Evolutionary conservation across 30 jellyfish, hydroid and myxozoan species (phyloP), one percentile per base, ranked within the genome.

Genomic region (Catostylus mosaicus): DNA sequence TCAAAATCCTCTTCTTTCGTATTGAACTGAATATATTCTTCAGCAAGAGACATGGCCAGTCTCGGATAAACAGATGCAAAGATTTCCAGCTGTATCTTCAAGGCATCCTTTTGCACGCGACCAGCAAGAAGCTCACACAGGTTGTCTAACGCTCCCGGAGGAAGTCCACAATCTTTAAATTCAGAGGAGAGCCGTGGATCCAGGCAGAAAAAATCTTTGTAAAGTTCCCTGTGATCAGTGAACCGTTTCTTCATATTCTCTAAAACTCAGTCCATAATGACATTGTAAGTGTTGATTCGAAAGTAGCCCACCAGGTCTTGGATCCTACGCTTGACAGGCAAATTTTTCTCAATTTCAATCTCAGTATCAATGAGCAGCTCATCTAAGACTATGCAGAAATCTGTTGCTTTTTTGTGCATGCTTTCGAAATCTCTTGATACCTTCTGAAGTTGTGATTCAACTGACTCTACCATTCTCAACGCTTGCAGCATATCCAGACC

Each of bases 401-500:
- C n/a, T n/a, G n/a, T n/a, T n/a, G n/a, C n/a, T n/a, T n/a, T n/a
- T n/a, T n/a, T n/a, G n/a, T n/a, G n/a, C n/a, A n/a, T n/a, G n/a
- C n/a, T n/a, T n/a, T n/a, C n/a, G n/a, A n/a, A n/a, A n/a, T n/a
- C n/a, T n/a, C n/a, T n/a, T n/a, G n/a, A n/a, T n/a, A n/a, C n/a
- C n/a, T n/a, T n/a, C n/a, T n/a, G n/a, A n/a, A n/a, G n/a, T n/a
- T n/a, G n/a, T n/a, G n/a, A n/a, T n/a, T n/a, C 63, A 7, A 40
- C 54, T 40, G 14, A 7, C 63, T 48, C 80, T 20, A 67, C 69
- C 80, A 31, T 67, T 31, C 88, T 34, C 88, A 64, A 77, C 22
- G 88, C 79, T 77, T 77, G 88, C 32, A 77, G 40, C 79, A 77
- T 77, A 57, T 60, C 88, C 3, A 77, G 67, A 27, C 69, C 78